Percentiles rank a stretch among this genome's conserved stretches.
Evolutionary conservation across 2,797 vertebrate species (phyloP).

Genomic region (Xiphorhynchus erythropygius): DNA sequence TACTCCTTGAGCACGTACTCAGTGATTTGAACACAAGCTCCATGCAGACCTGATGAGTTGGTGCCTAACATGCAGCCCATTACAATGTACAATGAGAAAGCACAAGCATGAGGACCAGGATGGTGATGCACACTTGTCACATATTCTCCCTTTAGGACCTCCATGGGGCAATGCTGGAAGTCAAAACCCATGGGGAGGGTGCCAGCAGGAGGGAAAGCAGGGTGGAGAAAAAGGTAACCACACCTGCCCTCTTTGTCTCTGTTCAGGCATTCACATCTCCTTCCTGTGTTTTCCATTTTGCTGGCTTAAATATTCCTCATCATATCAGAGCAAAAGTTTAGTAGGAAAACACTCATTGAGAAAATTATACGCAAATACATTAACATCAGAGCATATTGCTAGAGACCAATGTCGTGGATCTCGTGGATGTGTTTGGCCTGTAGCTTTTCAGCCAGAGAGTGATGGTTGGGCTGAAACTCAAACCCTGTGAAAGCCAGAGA

Average conservation of each 20-base stretch:
- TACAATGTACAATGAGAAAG: not conserved
- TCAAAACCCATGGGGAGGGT: not conserved
- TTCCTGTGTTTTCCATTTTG: not conserved
- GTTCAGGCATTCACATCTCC: not conserved
- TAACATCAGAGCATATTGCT: not conserved
- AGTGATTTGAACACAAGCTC: not conserved
- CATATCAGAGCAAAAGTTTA: conserved; percentile 15
- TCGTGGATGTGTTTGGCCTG: not conserved
- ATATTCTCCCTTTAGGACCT: not conserved
- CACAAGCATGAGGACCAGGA: not conserved
- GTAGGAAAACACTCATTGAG: not conserved
- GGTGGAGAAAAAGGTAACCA: not conserved
- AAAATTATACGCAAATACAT: conserved; percentile 11
- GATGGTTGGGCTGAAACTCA: not conserved
- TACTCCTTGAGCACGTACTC: not conserved
- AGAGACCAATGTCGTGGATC: not conserved
- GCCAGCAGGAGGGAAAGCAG: not conserved
- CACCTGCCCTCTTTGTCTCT: not conserved
- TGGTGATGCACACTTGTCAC: not conserved
- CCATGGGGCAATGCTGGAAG: not conserved
- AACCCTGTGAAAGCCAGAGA: not conserved
- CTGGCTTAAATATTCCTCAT: not conserved
- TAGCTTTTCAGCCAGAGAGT: not conserved
- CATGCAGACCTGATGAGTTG: fast-evolving
- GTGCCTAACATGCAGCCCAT: not conserved